These are phyloP conservation scores for Champsocephalus gunnari DNA, from an alignment of 2,797 vertebrate genomes.

Conservation along the genomic window DNA sequence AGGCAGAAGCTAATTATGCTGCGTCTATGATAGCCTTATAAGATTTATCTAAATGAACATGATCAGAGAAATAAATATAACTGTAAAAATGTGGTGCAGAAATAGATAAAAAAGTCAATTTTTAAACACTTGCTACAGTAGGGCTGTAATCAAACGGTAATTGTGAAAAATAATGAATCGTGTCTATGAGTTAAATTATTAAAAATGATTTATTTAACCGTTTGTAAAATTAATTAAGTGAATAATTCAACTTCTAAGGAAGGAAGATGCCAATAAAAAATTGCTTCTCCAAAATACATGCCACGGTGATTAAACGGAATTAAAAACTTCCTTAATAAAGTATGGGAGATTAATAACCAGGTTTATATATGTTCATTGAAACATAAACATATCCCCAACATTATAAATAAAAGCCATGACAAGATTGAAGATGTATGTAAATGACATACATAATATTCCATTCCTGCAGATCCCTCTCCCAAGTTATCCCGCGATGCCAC, in stretches of 20 bases:
- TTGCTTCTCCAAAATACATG: background rate
- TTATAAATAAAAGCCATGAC: slow-evolving; percentile 2
- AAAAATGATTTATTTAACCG: background rate
- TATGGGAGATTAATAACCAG: background rate
- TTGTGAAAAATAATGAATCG: slow-evolving; percentile 12
- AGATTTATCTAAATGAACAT: slow-evolving; percentile 26
- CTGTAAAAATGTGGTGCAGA: slow-evolving; percentile 3
- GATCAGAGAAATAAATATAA: slow-evolving; percentile 31
- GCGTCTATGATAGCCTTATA: slow-evolving; percentile 23
- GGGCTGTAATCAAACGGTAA: slow-evolving; percentile 23
- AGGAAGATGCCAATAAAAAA: background rate
- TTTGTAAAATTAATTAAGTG: background rate
- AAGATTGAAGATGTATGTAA: background rate
- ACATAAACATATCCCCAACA: background rate
- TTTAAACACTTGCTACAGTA: slow-evolving; percentile 7
- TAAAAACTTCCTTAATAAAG: background rate
- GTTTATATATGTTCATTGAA: background rate
- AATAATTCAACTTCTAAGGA: background rate
- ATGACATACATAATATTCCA: background rate
- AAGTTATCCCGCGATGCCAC: background rate
- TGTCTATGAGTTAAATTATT: background rate
- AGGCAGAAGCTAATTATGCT: slow-evolving; percentile 43
- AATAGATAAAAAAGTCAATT: slow-evolving; percentile 19
- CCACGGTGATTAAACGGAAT: background rate
- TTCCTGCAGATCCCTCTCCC: background rate